These are phyloP conservation scores for Malurus leucopterus DNA, from an alignment of 2,797 vertebrate genomes.

Conservation along the genomic window DNA sequence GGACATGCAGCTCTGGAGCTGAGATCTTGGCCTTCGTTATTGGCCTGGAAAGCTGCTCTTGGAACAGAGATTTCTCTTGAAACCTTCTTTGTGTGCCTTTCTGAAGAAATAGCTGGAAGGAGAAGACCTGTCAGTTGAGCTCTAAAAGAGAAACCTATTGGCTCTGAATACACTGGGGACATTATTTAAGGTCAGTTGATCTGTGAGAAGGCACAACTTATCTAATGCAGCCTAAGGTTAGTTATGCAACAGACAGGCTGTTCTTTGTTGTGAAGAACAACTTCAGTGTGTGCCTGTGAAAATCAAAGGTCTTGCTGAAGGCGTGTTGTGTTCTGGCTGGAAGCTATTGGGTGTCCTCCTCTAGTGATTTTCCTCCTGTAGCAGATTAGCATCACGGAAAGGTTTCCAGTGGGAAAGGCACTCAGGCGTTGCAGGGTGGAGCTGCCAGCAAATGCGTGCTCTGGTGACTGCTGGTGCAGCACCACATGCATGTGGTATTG, in stretches of 20 bases:
- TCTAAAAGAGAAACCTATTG: conserved; percentile 43
- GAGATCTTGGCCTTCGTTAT: conserved; percentile 9
- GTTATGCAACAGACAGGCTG: conserved; percentile 48
- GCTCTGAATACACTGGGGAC: conserved; percentile 52
- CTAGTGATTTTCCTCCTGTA: neutral
- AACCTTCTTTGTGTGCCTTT: conserved; percentile 26
- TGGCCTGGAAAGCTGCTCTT: conserved; percentile 16
- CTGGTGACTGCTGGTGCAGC: neutral
- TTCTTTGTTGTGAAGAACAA: conserved; percentile 49
- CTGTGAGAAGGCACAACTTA: conserved; percentile 48
- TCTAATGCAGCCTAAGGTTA: conserved; percentile 58
- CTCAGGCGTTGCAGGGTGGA: neutral
- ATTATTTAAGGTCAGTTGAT: conserved; percentile 67
- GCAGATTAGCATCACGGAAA: neutral
- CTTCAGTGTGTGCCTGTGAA: conserved; percentile 37
- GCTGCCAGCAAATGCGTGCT: neutral
- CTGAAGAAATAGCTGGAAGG: conserved; percentile 57
- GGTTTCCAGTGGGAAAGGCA: neutral
- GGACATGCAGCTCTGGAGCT: neutral
- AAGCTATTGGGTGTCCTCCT: conserved; percentile 30
- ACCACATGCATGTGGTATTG: neutral
- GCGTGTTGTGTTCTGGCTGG: conserved; percentile 19
- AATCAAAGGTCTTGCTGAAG: conserved; percentile 56
- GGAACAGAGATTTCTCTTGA: conserved; percentile 43
- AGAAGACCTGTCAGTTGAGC: conserved; percentile 53